Evolutionary conservation across 1,140 invertebrate genomes (phyloP), one percentile per base, ranked within the genome.

Genomic region (Venturia canescens): DNA sequence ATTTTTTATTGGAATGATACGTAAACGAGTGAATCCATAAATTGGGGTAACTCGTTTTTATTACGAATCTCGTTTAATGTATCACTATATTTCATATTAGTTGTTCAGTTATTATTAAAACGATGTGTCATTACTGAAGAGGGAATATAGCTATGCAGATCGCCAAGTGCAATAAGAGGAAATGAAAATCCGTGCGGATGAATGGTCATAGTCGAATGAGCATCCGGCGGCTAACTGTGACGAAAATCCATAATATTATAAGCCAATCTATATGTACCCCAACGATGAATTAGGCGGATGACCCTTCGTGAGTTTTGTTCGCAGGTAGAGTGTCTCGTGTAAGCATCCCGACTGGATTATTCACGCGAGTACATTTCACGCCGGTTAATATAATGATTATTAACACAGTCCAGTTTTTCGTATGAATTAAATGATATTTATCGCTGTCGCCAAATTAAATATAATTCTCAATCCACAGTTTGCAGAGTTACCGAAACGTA

Each of bases 351-450:
- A 83, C 83, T 76, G 79, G 83, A 83, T 82, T 53, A 80, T 80
- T 80, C 85, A 72, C n/a, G 21, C 69, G 38, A 29, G 16, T 31
- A 29, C 66, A 29, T 50, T 83, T 84, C 78, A 72, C 80, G 83
- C 79, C 76, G 83, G 83, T 83, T 86, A 87, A 87, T 87, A 83
- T 84, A 87, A 85, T 83, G 76, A 84, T 86, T 86, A 85, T 86
- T 86, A 86, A 85, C 86, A 85, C 83, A 79, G 80, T 79, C 84
- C 84, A 85, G 84, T 86, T 86, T 87, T 87, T 87, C 21, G 84
- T 86, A 86, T 86, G 83, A 86, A 87, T 86, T 86, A 86, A 86
- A 81, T 71, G 83, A 79, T 84, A 86, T 83, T 87, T 83, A 83
- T 82, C 81, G 83, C 80, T 78, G 79, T 76, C 71, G 79, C 80